Evolutionary conservation across 2,797 vertebrate species (phyloP), one percentile per base, ranked within the genome.

Genomic region (Sebastes variabilis): DNA sequence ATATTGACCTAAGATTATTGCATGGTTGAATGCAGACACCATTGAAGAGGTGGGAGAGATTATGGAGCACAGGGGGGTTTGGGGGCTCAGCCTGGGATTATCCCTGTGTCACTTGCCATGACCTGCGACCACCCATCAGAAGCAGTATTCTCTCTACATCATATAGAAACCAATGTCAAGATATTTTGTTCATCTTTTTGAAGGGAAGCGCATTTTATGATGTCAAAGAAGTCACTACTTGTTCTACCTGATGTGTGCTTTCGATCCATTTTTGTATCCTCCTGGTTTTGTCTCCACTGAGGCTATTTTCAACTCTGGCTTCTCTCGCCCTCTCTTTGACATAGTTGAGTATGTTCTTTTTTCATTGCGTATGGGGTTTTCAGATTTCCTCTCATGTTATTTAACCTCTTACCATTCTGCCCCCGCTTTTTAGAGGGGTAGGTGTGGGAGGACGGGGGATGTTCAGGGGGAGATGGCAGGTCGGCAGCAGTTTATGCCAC

Each of bases 51-150:
- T 36, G 27, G 46, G 38, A 10, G 29, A 32, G 77, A 72, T 72
- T 67, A 62, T 62, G 11, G 46, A 16, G 8, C 5, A 10, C 3
- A 4, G 29, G 75, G 59, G 46, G 46, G 11, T 25, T 36, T 52
- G 32, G 70, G 32, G 34, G 27, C 76, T 80, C 42, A 62, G 16
- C 14, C 9, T 54, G 58, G 68, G 82, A 86, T 86, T 82, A 82
- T 75, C 66, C 62, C n/a, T 36, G 14, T 56, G 66, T 85, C 70
- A 89, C 54, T 77, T 82, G 38, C 66, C 14, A 29, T 62, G 30
- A 56, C 64, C 65, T 24, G 29, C 25, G 52, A 60, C 59, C 59
- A 67, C 29, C 66, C 52, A 67, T 18, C 8, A 9, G 3, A 65
- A 59, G 7, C 78, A 27, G 16, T 18, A 6, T 30, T 79, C 16